Evolutionary conservation across 2,797 vertebrate species (phyloP), one percentile per base, ranked within the genome.

Genomic region (Chrysocyon brachyurus): DNA sequence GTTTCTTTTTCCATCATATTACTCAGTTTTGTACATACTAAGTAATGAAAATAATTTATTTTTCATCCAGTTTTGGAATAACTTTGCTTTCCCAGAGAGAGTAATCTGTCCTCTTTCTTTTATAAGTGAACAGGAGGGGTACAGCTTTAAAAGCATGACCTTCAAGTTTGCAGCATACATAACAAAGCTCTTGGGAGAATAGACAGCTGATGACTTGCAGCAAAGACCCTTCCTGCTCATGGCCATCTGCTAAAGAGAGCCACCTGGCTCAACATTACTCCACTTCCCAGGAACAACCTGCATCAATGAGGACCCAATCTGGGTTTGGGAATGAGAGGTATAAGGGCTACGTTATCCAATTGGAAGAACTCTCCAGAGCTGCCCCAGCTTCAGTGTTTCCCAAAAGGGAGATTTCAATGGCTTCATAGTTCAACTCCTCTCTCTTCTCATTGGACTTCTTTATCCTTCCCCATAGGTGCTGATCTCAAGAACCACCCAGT

Each of bases 51-150:
- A 26, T 28, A 66, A 91, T 87, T 95, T 82, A 82, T 94, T 91
- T 97, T 97, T 87, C 33, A 90, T 96, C 59, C 73, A 95, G 83
- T 97, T 97, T 97, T 95, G 83, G 78, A 95, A 94, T 94, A 91
- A 72, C 40, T 68, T 96, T 86, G 75, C 59, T 95, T 94, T 97
- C 68, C 73, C 40, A 95, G n/a, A 85, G 54, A 86, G 14, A 75
- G 40, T 85, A 83, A 92, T 95, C 56, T 95, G 14, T 87, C 96
- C 96, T 94, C 64, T 92, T 97, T 96, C n/a, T 79, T 98, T 97
- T 86, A 22, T 77, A 91, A 94, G 72, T 78, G 22, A 79, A 87
- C 19, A 57, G 6, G 70, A 81, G 21, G 28, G n/a, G 7, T 86
- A 31, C 93, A 91, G 64, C 19, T 26, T 19, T 19, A 87, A 91